Evolutionary conservation across 2,797 vertebrate genomes (phyloP).

Genomic region (Danio kyathit): DNA sequence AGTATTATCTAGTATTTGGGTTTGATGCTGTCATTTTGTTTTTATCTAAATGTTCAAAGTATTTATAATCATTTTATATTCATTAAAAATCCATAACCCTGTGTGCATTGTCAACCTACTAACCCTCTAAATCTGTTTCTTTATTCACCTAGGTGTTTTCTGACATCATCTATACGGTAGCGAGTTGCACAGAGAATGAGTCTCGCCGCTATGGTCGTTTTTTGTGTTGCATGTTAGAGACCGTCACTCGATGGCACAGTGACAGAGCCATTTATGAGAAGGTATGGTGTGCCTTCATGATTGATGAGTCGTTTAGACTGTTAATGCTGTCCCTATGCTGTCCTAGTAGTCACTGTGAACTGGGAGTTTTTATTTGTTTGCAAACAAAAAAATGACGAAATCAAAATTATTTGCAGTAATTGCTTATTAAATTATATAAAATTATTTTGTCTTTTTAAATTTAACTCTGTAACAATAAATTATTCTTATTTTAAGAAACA

Average conservation of each 20-base stretch:
- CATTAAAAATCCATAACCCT: conserved; percentile 16
- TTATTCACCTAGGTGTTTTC: conserved; percentile 91
- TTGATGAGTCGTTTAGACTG: neutral
- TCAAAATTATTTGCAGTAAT: too few species aligned
- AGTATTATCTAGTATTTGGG: neutral
- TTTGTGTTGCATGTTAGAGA: conserved; percentile 98
- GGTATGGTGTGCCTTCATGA: conserved; percentile 75
- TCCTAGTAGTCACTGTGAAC: conserved; percentile 22
- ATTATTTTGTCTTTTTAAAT: too few species aligned
- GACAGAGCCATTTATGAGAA: conserved; percentile 96
- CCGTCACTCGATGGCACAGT: conserved; percentile 97
- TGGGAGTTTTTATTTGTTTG: neutral
- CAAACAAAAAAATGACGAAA: too few species aligned
- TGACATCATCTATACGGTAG: conserved; percentile 98
- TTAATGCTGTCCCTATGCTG: neutral
- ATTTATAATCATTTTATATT: conserved; percentile 56
- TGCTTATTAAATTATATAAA: too few species aligned
- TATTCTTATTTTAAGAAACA: too few species aligned
- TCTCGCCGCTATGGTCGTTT: conserved; percentile 97
- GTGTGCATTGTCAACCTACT: conserved; percentile 18
- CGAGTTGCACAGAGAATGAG: conserved; percentile 99
- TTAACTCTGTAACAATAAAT: too few species aligned
- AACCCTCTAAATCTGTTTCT: neutral
- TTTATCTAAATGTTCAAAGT: conserved; percentile 42
- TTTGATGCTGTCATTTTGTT: conserved; percentile 25